Conservation (phyloP, 2,113 vertebrate genomes). For the Lepidothrix coronata region DNA sequence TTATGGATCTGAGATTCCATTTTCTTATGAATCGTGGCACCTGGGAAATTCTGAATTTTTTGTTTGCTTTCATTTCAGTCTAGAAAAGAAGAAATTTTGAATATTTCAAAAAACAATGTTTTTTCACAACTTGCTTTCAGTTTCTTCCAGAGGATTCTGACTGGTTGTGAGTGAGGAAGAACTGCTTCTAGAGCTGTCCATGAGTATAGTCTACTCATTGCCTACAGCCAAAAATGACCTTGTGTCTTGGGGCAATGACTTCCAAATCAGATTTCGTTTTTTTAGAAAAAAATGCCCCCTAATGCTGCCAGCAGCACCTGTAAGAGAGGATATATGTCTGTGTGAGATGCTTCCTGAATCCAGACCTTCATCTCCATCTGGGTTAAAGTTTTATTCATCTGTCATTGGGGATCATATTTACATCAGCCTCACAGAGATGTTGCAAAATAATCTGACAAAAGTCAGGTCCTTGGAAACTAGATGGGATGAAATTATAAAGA, state of each 20-base stretch:
- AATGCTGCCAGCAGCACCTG: not conserved
- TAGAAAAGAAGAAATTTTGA: not conserved
- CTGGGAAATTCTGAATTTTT: not conserved
- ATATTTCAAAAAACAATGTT: rapidly evolving
- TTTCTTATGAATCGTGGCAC: not conserved
- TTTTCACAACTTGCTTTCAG: not conserved
- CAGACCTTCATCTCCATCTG: not conserved
- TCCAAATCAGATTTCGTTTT: not conserved
- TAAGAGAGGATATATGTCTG: not conserved
- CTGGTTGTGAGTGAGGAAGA: not conserved
- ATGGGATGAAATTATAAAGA: not conserved
- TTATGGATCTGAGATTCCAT: not conserved
- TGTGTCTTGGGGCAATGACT: not conserved
- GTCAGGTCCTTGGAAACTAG: not conserved
- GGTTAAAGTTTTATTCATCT: not conserved
- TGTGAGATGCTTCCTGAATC: not conserved
- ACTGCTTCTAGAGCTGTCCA: not conserved
- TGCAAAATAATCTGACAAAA: not conserved
- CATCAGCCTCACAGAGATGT: not conserved
- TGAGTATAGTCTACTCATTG: not conserved
- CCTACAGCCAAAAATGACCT: not conserved
- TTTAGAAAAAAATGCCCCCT: not conserved
- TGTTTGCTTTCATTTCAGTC: not conserved
- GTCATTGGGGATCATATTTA: not conserved
- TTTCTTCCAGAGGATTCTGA: not conserved